Base-by-base conservation (phyloP, 2,888 invertebrate genomes). In the Caradrina clavipalpis region DNA sequence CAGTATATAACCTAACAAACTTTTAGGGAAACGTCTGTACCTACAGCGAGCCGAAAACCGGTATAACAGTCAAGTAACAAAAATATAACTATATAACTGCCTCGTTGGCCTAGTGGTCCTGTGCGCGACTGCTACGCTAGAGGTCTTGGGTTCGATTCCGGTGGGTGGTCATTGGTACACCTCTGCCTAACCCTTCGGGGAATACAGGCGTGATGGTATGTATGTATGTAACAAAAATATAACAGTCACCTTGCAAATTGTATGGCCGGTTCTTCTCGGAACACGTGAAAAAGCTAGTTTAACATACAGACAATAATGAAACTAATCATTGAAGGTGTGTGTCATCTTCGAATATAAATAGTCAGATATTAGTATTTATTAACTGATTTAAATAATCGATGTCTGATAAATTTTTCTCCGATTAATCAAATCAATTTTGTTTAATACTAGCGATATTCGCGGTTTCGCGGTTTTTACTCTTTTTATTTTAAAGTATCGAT, bases 301-400 rank as follows among this genome's bases (percentile, higher is more conserved):
- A 4, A 26, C 26, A 26, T 2, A 49, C 19, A 50, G 11, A 49
- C 10, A 17, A 57, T 31, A 51, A 11, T 55, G 21, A 31, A 58
- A 74, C 10, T 22, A 31, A 59, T 22, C 17, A 42, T 11, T 59
- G 39, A 62, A 69, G 75, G 53, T 75, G 62, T 70, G 45, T 64
- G 76, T 56, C 60, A 76, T 64, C 35, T 61, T 31, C 53, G 17
- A 64, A 76, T 60, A 50, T 63, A 49, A 51, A 57, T 31, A 64
- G 61, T 65, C 35, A 61, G 22, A 10, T 51, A 59, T 61, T 19
- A 51, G 50, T 51, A 71, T 75, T 61, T 58, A 58, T 75, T 57
- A 57, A 60, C 53, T 39, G 22, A 62, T 74, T 74, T 59, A 51
- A 58, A 75, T 75, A 76, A 45, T 57, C 51, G 21, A 49, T 61